Evolutionary conservation across 2,888 invertebrate species (phyloP), one percentile per base, ranked within the genome.

Genomic region (Reticulitermes lucifugus): DNA sequence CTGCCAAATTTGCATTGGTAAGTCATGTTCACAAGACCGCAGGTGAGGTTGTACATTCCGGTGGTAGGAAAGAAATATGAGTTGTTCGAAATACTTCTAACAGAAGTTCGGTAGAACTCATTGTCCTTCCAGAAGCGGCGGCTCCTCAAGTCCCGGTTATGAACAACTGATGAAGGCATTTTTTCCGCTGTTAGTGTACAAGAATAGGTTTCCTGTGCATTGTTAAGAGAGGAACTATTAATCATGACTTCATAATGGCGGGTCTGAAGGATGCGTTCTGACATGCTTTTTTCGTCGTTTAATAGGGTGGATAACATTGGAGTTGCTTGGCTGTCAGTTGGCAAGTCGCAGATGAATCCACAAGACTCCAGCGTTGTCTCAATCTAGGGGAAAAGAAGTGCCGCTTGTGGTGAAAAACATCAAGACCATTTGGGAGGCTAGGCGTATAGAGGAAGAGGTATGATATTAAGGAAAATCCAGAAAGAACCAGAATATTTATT

Each of bases 41-140:
- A 89, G 0, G 86, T 82, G 18, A 89, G 85, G 77, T 88, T 87
- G 86, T 89, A 94, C 25, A 94, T 89, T 43, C 92, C 91, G 10
- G 92, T 92, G 0, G 94, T 92, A 2, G 95, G 95, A 88, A 95
- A 95, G 90, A 93, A 95, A 86, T 93, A 91, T 84, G 91, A 90
- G 70, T 90, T 90, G 59, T 92, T 91, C 0, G 94, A 93, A 10
- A 94, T 89, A 89, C 91, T 93, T 22, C 94, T 91, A 73, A 95
- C 91, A 0, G 93, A 92, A 0, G 92, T 93, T 85, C 92, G 92
- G 88, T 93, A 94, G 86, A 91, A 91, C 22, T 93, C 93, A 87
- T 94, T 92, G 88, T 94, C 94, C 59, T 90, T 91, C 88, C 95
- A 89, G 77, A 92, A 91, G 84, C 93, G 91, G 25, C 92, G 91